Evolutionary conservation across 2,113 vertebrate genomes (phyloP), one percentile per base, ranked within the genome.

Genomic region (Cervus canadensis): DNA sequence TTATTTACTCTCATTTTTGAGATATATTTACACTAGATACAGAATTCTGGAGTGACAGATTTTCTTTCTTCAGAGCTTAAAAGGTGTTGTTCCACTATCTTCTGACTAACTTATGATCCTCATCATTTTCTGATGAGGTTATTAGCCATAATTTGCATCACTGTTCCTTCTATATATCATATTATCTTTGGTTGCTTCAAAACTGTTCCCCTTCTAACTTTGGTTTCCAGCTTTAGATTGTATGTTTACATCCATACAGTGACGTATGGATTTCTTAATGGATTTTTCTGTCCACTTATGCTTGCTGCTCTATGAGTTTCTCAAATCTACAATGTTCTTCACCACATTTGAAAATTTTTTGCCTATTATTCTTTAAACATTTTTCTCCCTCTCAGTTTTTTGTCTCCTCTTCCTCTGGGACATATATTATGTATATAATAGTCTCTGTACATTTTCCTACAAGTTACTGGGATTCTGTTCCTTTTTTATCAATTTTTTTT

Each of bases 1-100:
- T 95, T 94, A 85, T 78, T 90, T 82, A 85, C 9, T 62, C 33
- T 64, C 33, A 74, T 36, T 87, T 84, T 94, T 87, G 82, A 95
- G 81, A 54, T 50, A 30, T 64, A 84, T 83, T 84, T 92, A 59
- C 43, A 57, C 14, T 30, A 79, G 59, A 67, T 67, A 64, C 13
- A 94, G 23, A 97, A 89, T 87, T 87, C 43, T 56, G 40, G 25
- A 57, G 17, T 59, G 56, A n/a, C 9, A 54, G 11, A 4, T 3
- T 52, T 15, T 30, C 28, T 40, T 12, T 23, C 16, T 1, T 11
- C 12, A n/a, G 17, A 71, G 76, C n/a, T 79, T 76, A 57, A n/a
- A 84, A 79, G 16, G 10, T 43, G 45, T 5, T 36, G 10, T 25
- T 87, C 26, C 9, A 54, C n/a, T 11, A 2, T 74, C 9, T 52